These are phyloP conservation scores for Carassius carassius DNA, from an alignment of 2,113 vertebrate species.

Conservation along the genomic window DNA sequence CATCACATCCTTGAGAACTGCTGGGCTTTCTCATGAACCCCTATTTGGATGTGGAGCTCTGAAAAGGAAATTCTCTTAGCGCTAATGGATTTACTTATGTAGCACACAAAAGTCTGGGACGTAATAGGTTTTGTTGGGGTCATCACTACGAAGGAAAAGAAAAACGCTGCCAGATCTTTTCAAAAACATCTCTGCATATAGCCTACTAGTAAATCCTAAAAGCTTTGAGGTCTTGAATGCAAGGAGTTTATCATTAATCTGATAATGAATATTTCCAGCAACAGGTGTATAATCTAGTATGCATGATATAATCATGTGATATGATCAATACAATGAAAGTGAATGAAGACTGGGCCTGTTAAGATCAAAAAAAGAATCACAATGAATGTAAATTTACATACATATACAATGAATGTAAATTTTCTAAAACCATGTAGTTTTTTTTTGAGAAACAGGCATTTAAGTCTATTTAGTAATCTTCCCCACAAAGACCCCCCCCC, in stretches of 20 bases:
- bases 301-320: no score
- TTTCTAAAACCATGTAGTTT: no score
- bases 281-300: not conserved
- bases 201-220: not conserved
- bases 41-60: not conserved
- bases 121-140: slow-evolving; percentile 16
- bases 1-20: slow-evolving; percentile 35
- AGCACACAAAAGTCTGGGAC: not conserved
- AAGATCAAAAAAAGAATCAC: not conserved
- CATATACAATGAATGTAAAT: no score
- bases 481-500: no score
- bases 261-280: not conserved
- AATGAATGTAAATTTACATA: not conserved
- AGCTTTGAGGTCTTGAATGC: slow-evolving; percentile 7
- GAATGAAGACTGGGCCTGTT: not conserved
- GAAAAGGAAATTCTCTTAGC: slow-evolving; percentile 19
- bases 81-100: slow-evolving; percentile 33
- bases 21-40: not conserved
- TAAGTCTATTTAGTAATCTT: not conserved
- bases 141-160: not conserved
- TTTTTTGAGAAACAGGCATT: not conserved
- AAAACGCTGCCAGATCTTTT: not conserved
- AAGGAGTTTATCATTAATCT: not conserved
- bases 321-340: not conserved
- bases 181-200: slow-evolving; percentile 13